Base-by-base conservation (phyloP, 2,113 vertebrate genomes). In the Perca fluviatilis region DNA sequence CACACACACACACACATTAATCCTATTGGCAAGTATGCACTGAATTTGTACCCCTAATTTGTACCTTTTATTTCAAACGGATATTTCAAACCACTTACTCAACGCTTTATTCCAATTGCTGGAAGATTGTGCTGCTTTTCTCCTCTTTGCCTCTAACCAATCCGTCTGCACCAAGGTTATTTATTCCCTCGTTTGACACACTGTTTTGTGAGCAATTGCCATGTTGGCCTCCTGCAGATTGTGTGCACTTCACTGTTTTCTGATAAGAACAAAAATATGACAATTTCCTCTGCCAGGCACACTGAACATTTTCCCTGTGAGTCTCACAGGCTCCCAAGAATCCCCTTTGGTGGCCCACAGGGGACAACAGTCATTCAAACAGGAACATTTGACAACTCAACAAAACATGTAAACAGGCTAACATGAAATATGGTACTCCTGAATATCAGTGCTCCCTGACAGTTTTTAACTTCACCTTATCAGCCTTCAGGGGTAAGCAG, bases 371-470 rank as follows among this genome's bases (percentile, higher is more conserved):
- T 21, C 43, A 63, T 58, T 64, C 65, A 74, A 60, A 80, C 36
- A 15, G 21, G 75, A 57, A 66, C 19, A 83, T 62, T 6, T 74
- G 27, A 84, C 69, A 89, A 85, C 46, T 80, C 60, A 78, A 82
- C 75, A 58, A 79, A 62, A 76, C 16, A 53, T n/a, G n/a, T 33
- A 16, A 64, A 66, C 18, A 58, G 50, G 4, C 65, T 57, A 18
- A 77, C 67, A 74, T 47, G 15, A 60, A 66, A 63, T 67, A 60
- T 25, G 18, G 10, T 25, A 12, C 5, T 1, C 30, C 15, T 7
- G 25, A 70, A 27, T 60, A 43, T 62, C 36, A 23, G 18, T 18
- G 5, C 11, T 30, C 19, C 51, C 47, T n/a, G 57, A 64, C 25
- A 18, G 70, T 62, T 77, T 80, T 62, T 65, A 67, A 67, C 50